phyloP scores from a whole-genome alignment of 1,140 invertebrate genomes.

The Micrasema minimum region DNA sequence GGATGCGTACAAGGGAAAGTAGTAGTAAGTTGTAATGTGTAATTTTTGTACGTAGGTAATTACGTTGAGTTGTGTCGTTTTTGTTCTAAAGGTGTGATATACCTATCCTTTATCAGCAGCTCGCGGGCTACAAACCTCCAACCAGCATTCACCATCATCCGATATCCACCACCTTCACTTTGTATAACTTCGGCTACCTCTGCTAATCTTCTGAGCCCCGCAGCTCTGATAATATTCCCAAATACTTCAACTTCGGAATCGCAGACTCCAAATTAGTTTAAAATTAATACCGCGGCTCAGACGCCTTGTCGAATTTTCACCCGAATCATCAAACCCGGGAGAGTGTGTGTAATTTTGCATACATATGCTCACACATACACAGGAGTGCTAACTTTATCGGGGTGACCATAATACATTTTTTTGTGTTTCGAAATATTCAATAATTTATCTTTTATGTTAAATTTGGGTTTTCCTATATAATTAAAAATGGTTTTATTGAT shows the following conservation, averaged over 20 bases:
- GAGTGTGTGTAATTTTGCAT: too few relatives aligned
- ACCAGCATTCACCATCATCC: too few relatives aligned
- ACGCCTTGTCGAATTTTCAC: constrained; percentile 31
- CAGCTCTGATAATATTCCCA: constrained; percentile 50
- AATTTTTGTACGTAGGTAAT: neutral
- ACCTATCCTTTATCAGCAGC: constrained; percentile 45
- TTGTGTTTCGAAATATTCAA: neutral
- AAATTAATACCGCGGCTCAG: constrained; percentile 48
- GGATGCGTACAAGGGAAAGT: neutral
- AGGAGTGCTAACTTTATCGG: neutral
- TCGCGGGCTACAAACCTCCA: constrained; percentile 34
- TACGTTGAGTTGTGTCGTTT: constrained; percentile 9
- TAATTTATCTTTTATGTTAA: neutral
- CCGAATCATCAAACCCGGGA: constrained; percentile 8
- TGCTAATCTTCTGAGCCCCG: constrained; percentile 44
- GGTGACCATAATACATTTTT: neutral
- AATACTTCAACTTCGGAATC: constrained; percentile 40
- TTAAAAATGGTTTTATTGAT: neutral
- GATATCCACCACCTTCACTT: constrained; percentile 8
- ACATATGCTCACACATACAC: neutral
- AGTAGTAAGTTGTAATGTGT: neutral
- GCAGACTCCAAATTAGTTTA: constrained; percentile 49
- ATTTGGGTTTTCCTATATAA: neutral
- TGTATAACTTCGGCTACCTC: constrained; percentile 40
- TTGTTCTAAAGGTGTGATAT: constrained; percentile 29